Conservation (phyloP, 37 sponge, comb jelly and placozoan species). For the Axinella damicornis region DNA sequence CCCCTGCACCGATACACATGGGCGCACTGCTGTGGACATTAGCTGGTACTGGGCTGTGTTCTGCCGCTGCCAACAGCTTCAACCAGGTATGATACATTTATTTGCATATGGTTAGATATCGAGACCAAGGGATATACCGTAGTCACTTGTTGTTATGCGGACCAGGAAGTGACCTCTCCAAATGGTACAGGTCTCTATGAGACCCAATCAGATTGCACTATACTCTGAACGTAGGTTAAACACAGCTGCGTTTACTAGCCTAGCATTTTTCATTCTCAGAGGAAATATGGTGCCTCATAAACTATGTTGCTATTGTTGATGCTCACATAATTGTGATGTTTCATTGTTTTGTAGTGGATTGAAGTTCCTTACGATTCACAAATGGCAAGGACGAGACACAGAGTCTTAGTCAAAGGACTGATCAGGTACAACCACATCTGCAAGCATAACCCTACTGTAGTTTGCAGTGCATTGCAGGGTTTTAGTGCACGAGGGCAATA, state of each 20-base stretch:
- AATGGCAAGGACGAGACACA: slow-evolving; percentile 92
- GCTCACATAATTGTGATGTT: too few relatives aligned
- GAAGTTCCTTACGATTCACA: slow-evolving; percentile 95
- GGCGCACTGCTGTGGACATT: slow-evolving; percentile 63
- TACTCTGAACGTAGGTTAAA: background rate
- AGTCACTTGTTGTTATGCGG: too few relatives aligned
- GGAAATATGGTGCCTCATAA: too few relatives aligned
- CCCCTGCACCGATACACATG: slow-evolving; percentile 72
- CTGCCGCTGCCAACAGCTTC: slow-evolving; percentile 91
- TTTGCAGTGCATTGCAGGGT: too few relatives aligned
- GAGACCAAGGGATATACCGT: too few relatives aligned
- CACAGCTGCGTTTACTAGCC: too few relatives aligned
- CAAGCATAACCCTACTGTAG: too few relatives aligned
- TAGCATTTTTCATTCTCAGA: too few relatives aligned
- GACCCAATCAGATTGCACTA: background rate
- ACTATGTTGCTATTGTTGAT: too few relatives aligned
- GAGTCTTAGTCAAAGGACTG: slow-evolving; percentile 89
- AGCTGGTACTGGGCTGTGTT: slow-evolving; percentile 90
- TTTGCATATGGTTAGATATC: background rate
- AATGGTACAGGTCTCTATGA: too few relatives aligned
- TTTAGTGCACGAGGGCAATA: too few relatives aligned
- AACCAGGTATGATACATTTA: slow-evolving; percentile 83
- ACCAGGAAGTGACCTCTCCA: too few relatives aligned
- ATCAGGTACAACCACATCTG: slow-evolving; percentile 67
- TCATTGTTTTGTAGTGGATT: slow-evolving; percentile 64